Percentiles rank a stretch among this genome's conserved stretches.
phyloP scores from a whole-genome alignment of 2,888 invertebrate genomes.

The Hoplodrina ambigua region DNA sequence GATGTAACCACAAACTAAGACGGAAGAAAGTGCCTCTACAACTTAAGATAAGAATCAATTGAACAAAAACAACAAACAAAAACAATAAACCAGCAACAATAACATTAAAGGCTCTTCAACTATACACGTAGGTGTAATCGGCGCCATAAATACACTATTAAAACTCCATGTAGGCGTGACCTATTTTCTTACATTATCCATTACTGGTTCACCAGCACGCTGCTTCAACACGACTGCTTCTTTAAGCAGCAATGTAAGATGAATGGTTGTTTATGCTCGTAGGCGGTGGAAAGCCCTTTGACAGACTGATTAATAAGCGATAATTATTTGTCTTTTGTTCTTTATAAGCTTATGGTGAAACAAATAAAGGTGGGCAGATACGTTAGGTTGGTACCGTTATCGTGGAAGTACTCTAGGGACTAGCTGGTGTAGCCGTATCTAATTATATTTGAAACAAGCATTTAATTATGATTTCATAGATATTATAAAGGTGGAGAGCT shows the following conservation, averaged over 20 bases:
- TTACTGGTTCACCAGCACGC: neutral
- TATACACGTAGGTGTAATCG: slow-evolving; percentile 70
- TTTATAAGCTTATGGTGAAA: slow-evolving; percentile 39
- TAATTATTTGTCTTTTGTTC: slow-evolving; percentile 52
- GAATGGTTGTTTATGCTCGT: slow-evolving; percentile 27
- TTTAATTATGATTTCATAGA: too few relatives aligned
- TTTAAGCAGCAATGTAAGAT: slow-evolving; percentile 31
- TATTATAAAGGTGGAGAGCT: too few relatives aligned
- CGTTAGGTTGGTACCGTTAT: neutral
- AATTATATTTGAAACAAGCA: too few relatives aligned
- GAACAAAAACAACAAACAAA: slow-evolving; percentile 25
- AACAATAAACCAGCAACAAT: slow-evolving; percentile 42
- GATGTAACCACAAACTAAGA: too few relatives aligned
- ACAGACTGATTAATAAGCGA: slow-evolving; percentile 61
- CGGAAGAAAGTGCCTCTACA: neutral
- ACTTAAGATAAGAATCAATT: neutral
- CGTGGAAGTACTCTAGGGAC: too few relatives aligned
- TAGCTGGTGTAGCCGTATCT: too few relatives aligned
- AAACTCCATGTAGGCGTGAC: slow-evolving; percentile 69
- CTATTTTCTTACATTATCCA: slow-evolving; percentile 55
- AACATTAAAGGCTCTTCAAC: slow-evolving; percentile 44
- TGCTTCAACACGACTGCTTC: too few relatives aligned
- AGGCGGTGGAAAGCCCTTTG: slow-evolving; percentile 52
- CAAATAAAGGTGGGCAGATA: slow-evolving; percentile 42
- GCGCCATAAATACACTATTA: slow-evolving; percentile 69